Evolutionary conservation across 2,113 vertebrate genomes (phyloP), one percentile per base, ranked within the genome.

Genomic region (Urocitellus parryii): DNA sequence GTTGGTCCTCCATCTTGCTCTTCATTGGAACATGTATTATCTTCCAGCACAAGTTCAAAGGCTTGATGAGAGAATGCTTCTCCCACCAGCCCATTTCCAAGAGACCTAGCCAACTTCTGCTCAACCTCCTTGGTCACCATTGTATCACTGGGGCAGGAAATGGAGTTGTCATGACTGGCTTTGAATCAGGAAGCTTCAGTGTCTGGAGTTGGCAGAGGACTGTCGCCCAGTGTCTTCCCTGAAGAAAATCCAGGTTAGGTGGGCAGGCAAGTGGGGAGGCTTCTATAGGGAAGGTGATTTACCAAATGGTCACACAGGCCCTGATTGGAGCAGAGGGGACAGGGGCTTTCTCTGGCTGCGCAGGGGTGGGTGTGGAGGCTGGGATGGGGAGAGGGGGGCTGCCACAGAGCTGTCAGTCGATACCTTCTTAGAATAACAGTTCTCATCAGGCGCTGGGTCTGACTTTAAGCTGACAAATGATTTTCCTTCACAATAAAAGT

Each of bases 401-500:
- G 42, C 82, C 27, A 42, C 9, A n/a, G 53, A 91, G 56, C 76
- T 20, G 0, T 85, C 78, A 94, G 96, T 98, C 91, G 5, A 97
- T 98, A 96, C 63, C 93, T 76, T 94, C 97, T 96, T 96, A 97
- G 95, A 97, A 97, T 97, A 98, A 97, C 96, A 97, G 95, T 96
- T 91, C 95, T 97, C 97, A 96, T 97, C 97, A 94, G 96, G 96
- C 96, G 61, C 96, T 68, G 91, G 91, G 93, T 97, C 97, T 96
- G 97, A 97, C 97, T 97, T 98, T 96, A 95, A 97, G 96, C 96
- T 98, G 96, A 97, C 97, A 98, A 97, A 98, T 98, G 97, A 98
- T 98, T 98, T 98, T 96, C 97, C 89, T 97, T 98, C 97, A 98
- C 97, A 98, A 97, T 97, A 98, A 98, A 98, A 97, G 97, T 98